Percentiles rank a stretch among this genome's conserved stretches.
phyloP scores from a whole-genome alignment of 1,140 invertebrate species.

The Lasioglossum baleicum region DNA sequence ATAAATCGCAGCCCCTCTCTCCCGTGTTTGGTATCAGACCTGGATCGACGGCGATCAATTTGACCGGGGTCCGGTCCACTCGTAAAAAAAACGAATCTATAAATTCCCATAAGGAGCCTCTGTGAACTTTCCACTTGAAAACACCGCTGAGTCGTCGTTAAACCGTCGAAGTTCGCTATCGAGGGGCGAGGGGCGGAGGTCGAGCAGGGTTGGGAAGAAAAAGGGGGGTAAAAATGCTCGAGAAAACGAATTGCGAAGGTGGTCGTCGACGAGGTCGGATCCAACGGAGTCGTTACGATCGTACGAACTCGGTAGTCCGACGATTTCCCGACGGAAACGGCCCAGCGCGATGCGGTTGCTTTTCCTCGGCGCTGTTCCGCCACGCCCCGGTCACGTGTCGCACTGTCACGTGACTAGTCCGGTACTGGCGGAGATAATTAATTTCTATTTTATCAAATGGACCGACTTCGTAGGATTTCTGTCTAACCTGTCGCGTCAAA shows the following conservation, averaged over 20 bases:
- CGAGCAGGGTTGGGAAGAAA: too few species aligned
- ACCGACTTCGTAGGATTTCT: too few species aligned
- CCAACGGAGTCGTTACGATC: constrained; percentile 14
- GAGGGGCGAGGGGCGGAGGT: background rate
- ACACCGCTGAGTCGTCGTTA: constrained; percentile 31
- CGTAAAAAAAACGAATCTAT: constrained; percentile 2
- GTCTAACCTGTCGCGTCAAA: too few species aligned
- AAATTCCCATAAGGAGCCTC: constrained; percentile 25
- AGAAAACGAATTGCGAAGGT: constrained; percentile 30
- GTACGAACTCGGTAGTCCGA: background rate
- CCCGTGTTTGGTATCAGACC: too few species aligned
- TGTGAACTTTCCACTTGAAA: constrained; percentile 32
- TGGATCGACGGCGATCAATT: constrained; percentile 15
- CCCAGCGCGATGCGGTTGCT: too few species aligned
- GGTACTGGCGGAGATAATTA: too few species aligned
- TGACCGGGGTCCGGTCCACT: background rate
- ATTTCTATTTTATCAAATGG: too few species aligned
- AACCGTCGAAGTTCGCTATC: constrained; percentile 22
- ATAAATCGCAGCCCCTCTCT: too few species aligned
- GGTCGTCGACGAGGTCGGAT: constrained; percentile 16
- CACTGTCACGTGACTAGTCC: too few species aligned
- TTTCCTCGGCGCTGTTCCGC: too few species aligned
- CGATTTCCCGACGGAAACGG: background rate
- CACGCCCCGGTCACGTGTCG: too few species aligned
- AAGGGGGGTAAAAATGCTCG: background rate